phyloP scores from a whole-genome alignment of 2,888 invertebrate genomes.

The Caradrina kadenii region DNA sequence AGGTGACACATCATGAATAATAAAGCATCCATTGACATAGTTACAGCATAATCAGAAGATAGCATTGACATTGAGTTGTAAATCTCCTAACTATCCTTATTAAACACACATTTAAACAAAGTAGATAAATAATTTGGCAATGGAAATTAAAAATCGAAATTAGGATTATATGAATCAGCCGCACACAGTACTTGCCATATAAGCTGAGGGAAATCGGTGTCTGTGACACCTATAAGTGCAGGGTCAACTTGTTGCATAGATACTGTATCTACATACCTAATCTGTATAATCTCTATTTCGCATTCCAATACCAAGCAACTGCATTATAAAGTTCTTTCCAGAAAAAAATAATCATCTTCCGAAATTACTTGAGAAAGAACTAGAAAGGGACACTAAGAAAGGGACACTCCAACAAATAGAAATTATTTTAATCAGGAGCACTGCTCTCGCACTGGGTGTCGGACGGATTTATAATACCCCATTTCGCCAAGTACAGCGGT shows the following conservation, averaged over 20 bases:
- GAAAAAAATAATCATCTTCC: too few species aligned
- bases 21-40: not conserved
- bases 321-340: not conserved
- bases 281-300: constrained; percentile 9
- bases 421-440: too few species aligned
- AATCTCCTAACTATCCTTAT: not conserved
- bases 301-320: constrained; percentile 19
- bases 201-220: constrained; percentile 5
- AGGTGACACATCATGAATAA: constrained; percentile 10
- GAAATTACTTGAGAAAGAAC: too few species aligned
- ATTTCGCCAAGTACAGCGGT: too few species aligned
- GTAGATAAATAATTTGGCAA: not conserved
- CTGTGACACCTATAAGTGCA: constrained; percentile 24
- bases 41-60: constrained; percentile 7
- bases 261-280: not conserved
- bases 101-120: not conserved
- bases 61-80: constrained; percentile 14
- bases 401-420: too few species aligned
- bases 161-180: constrained; percentile 6
- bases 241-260: constrained; percentile 23
- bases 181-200: not conserved
- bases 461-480: too few species aligned
- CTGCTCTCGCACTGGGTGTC: too few species aligned
- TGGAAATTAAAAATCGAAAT: not conserved
- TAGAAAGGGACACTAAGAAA: too few species aligned